Evolutionary conservation across 2,888 invertebrate species (phyloP).

Genomic region (Rhagophthalmus giganteus): DNA sequence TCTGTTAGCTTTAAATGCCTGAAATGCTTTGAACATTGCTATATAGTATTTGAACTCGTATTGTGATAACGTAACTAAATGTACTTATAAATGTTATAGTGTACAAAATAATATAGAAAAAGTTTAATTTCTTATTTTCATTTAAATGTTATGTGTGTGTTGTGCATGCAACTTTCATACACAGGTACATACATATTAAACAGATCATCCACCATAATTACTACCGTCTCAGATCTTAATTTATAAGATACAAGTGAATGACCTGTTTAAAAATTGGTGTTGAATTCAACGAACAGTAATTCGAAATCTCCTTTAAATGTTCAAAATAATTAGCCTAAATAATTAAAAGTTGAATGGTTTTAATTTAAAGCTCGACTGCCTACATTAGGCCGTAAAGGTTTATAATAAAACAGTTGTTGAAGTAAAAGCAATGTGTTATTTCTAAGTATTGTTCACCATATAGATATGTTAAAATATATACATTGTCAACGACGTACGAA

Average conservation of each 20-base stretch:
- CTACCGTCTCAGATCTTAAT: background rate
- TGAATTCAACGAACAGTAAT: too few relatives aligned
- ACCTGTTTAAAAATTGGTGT: too few relatives aligned
- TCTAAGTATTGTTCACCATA: constrained; percentile 10
- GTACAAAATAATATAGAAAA: constrained; percentile 8
- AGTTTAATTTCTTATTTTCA: constrained; percentile 14
- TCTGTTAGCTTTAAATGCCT: constrained; percentile 23
- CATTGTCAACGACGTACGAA: too few relatives aligned
- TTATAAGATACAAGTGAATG: background rate
- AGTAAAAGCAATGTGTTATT: constrained; percentile 4
- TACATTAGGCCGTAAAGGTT: constrained; percentile 5
- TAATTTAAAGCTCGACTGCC: background rate
- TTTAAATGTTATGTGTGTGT: constrained; percentile 15
- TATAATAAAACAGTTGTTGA: constrained; percentile 8
- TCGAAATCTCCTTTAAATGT: background rate
- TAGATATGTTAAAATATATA: constrained; percentile 17
- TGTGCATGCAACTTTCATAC: background rate
- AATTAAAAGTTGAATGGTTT: background rate
- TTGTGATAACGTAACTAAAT: constrained; percentile 27
- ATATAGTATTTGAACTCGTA: constrained; percentile 30
- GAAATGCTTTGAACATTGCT: constrained; percentile 28
- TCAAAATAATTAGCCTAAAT: background rate
- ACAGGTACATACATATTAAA: background rate
- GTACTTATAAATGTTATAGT: constrained; percentile 24
- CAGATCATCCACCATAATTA: background rate